Conservation (phyloP, 2,797 vertebrate genomes). For the Labeo calbasu region DNA sequence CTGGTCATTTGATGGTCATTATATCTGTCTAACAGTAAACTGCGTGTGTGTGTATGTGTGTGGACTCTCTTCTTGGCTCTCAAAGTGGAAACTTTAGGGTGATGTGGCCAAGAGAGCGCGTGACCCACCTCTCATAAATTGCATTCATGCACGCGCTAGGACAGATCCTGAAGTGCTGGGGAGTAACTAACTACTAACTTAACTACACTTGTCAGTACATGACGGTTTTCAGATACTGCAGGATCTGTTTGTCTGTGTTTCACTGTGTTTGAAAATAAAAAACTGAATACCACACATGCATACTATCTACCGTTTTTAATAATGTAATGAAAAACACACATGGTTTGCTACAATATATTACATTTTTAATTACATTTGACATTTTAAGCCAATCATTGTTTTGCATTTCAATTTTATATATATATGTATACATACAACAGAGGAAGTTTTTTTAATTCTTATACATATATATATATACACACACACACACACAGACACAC, state of each 20-base stretch:
- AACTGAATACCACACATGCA: background rate
- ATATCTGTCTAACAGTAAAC: background rate
- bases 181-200: conserved; percentile 14
- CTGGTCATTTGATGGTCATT: conserved; percentile 26
- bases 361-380: too few species aligned
- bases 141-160: conserved; percentile 52
- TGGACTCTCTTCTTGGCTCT: conserved; percentile 74
- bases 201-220: background rate
- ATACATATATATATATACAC: background rate
- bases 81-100: conserved; percentile 78
- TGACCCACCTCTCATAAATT: conserved; percentile 80
- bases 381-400: background rate
- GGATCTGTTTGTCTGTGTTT: background rate
- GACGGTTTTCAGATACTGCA: background rate
- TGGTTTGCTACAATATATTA: background rate
- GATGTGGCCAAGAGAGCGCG: conserved; percentile 79
- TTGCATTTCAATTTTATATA: background rate
- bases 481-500: conserved; percentile 1
- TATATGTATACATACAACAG: background rate
- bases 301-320: background rate
- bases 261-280: background rate
- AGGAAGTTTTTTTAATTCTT: too few species aligned
- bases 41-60: conserved; percentile 59
- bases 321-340: background rate
- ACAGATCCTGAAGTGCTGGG: conserved; percentile 22